A percentile compares a stretch with the other conserved stretches of the same genome.
Evolutionary conservation across 2,797 vertebrate species (phyloP).

Genomic region (Semaprochilodus insignis): DNA sequence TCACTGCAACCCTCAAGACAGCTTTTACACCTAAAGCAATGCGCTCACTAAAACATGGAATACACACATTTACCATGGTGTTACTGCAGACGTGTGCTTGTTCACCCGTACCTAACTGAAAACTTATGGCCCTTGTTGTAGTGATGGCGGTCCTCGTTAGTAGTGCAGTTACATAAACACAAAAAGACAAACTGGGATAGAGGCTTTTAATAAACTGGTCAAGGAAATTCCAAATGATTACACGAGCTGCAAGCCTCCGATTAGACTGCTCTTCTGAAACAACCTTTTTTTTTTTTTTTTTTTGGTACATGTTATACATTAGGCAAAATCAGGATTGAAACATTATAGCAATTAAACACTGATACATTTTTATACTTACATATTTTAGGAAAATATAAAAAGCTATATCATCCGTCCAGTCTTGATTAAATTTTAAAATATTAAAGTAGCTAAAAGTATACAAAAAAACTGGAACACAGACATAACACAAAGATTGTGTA

Average conservation of each 20-base stretch:
- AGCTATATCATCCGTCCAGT: background rate
- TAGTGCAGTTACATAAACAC: background rate
- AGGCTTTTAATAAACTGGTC: slow-evolving; percentile 32
- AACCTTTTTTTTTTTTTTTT: background rate
- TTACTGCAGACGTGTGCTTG: no score
- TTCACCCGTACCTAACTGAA: background rate
- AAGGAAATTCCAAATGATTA: slow-evolving; percentile 14
- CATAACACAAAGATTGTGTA: slow-evolving; percentile 16
- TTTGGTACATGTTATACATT: slow-evolving; percentile 11
- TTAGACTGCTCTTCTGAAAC: slow-evolving; percentile 15
- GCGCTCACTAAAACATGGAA: no score
- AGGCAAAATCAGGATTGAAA: slow-evolving; percentile 16
- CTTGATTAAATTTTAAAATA: background rate
- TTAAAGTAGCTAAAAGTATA: slow-evolving; percentile 40
- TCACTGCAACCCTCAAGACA: no score
- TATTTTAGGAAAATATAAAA: slow-evolving; percentile 12
- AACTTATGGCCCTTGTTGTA: background rate
- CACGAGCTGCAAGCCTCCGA: slow-evolving; percentile 25
- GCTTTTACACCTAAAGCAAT: no score
- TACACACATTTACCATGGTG: no score
- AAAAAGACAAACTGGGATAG: background rate
- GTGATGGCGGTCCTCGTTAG: background rate
- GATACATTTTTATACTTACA: background rate
- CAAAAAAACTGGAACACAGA: background rate
- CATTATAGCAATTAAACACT: background rate